Base-by-base conservation (phyloP, 1,140 invertebrate species). In the Scaptomyza hsui region DNA sequence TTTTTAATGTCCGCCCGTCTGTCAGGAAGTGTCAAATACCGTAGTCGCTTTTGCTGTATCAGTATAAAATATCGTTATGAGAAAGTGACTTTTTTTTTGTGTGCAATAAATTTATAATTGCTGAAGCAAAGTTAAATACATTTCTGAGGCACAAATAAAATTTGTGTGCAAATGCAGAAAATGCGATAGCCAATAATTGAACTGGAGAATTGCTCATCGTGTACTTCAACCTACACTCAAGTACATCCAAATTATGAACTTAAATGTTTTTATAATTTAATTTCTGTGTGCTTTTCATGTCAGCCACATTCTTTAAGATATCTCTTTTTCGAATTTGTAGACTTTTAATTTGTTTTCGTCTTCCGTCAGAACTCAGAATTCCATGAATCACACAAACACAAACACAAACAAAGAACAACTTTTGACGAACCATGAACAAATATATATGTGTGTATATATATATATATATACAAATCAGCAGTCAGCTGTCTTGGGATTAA, bases 261-360 rank as follows among this genome's bases (percentile, higher is more conserved):
- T 77, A 62, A 74, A 85, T 63, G 49, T 57, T 60, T 69, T 81
- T 68, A 68, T 75, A 78, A 81, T 81, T 78, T 18, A 48, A 51
- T 73, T 86, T 48, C 45, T 60, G 4, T 69, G 39, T 41, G 51
- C 49, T 71, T 68, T 76, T 85, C 59, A 63, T 78, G 70, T 63
- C 62, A 57, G 48, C 12, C 48, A 41, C 39, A 72, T 79, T 79
- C 71, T 53, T 60, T 69, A 37, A 53, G 62, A 62, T 69, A 65
- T 61, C 60, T 64, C 55, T 69, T 51, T 39, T 24, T 44, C 44
- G 47, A 57, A 37, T 73, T 83, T 52, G 61, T 37, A 71, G 57
- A 67, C 71, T 41, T 76, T 80, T 70, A 59, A 83, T 72, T 86
- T 80, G 68, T 74, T 85, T 70, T 57, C 51, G 26, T 70, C 24